These are phyloP conservation scores for Ariolimax columbianus DNA, from an alignment of 2,888 invertebrate genomes.

Conservation along the genomic window DNA sequence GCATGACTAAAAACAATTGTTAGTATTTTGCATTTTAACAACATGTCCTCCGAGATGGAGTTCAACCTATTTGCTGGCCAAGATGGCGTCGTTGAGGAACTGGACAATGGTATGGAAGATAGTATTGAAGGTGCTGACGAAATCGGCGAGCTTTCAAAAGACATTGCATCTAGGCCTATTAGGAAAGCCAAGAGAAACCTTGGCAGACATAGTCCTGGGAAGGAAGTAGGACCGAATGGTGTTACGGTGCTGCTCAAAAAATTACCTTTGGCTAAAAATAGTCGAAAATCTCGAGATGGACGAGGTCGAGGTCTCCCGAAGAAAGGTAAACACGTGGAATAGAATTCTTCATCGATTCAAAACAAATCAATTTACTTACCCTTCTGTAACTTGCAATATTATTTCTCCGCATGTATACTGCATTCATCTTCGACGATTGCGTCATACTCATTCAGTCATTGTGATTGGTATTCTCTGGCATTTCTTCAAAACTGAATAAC, in stretches of 20 bases:
- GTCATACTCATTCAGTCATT: no score
- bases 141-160: constrained; percentile 51
- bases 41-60: constrained; percentile 42
- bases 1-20: neutral
- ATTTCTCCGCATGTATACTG: no score
- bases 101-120: constrained; percentile 32
- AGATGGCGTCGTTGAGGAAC: constrained; percentile 68
- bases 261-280: constrained; percentile 84
- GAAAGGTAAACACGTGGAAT: constrained; percentile 82
- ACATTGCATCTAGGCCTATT: constrained; percentile 58
- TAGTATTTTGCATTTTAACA: constrained; percentile 23
- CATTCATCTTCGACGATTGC: no score
- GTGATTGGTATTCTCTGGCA: no score
- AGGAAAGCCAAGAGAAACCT: constrained; percentile 67
- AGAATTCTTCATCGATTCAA: no score
- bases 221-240: constrained; percentile 56
- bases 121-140: constrained; percentile 48
- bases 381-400: no score
- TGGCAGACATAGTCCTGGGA: constrained; percentile 61
- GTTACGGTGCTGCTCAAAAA: constrained; percentile 53
- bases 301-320: constrained; percentile 91
- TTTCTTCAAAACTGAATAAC: no score
- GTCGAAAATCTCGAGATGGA: constrained; percentile 90
- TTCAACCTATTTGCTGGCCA: constrained; percentile 55
- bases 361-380: no score